Percentiles rank a stretch among this genome's conserved stretches.
phyloP scores from a whole-genome alignment of 64 coral and sea anemone species.

The Pocillopora verrucosa region DNA sequence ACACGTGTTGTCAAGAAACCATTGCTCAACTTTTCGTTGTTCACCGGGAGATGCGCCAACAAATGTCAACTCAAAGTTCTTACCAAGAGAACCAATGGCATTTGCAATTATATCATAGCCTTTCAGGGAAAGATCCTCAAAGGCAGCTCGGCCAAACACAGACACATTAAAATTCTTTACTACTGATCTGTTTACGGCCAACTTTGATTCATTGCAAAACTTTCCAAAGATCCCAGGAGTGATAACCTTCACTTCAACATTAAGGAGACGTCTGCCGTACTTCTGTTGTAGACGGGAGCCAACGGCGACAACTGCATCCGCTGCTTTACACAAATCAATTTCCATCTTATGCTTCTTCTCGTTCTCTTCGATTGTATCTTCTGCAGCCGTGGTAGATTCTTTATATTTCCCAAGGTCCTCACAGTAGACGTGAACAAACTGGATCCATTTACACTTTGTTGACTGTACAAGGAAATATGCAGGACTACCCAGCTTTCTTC shows the following conservation, averaged over 20 bases:
- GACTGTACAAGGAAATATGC: neutral
- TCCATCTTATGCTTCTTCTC: constrained; percentile 28
- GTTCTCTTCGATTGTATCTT: constrained; percentile 27
- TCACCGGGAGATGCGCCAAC: constrained; percentile 10
- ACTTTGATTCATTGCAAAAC: neutral
- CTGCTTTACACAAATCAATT: constrained; percentile 16
- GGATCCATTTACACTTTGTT: constrained; percentile 28
- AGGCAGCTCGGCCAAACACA: constrained; percentile 16
- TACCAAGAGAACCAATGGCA: constrained; percentile 14
- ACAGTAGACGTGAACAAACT: constrained; percentile 29
- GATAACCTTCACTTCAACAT: neutral
- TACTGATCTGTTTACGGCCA: neutral
- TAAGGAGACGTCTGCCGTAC: neutral
- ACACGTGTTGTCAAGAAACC: constrained; percentile 18
- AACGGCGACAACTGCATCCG: constrained; percentile 24
- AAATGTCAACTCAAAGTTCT: neutral
- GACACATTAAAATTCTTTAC: constrained; percentile 5
- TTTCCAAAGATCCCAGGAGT: constrained; percentile 32
- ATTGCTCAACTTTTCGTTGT: neutral
- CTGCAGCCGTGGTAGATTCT: no score
- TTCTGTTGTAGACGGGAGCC: constrained; percentile 11
- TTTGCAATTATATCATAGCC: constrained; percentile 38
- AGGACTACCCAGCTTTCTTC: constrained; percentile 36
- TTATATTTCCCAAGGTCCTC: no score
- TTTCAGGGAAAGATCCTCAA: constrained; percentile 26